Conservation (phyloP, 2,113 vertebrate genomes). For the Setophaga petechia region DNA sequence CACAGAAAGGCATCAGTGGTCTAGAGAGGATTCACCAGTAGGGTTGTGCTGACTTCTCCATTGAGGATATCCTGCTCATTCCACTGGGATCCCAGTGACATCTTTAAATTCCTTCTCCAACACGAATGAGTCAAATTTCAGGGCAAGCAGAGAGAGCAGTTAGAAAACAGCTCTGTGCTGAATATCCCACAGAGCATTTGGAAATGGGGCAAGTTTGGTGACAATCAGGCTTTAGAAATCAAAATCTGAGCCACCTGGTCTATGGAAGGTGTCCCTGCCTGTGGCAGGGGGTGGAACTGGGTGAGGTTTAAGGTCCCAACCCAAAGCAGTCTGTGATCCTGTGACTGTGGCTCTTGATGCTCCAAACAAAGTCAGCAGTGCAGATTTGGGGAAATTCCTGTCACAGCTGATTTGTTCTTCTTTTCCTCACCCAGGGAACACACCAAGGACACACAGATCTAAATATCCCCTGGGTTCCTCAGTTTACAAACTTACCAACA, state of each 20-base stretch:
- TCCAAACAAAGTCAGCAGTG: not conserved
- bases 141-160: not conserved
- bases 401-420: rapidly evolving
- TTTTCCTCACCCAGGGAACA: not conserved
- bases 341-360: not conserved
- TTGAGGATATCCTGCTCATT: not conserved
- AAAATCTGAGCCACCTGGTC: not conserved
- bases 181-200: not conserved
- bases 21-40: not conserved
- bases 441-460: rapidly evolving
- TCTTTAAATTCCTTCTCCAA: not conserved
- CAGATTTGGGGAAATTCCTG: not conserved
- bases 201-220: not conserved
- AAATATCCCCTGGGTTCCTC: not conserved
- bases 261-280: not conserved
- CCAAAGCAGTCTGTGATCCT: not conserved
- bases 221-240: not conserved
- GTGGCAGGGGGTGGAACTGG: not conserved
- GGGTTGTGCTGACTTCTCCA: not conserved
- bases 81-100: not conserved
- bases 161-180: not conserved
- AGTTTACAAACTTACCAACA: rapidly evolving
- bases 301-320: not conserved
- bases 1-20: not conserved
- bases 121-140: rapidly evolving